Percentiles rank a stretch among this genome's conserved stretches.
These are phyloP conservation scores for Alectura lathami DNA, from an alignment of 2,113 vertebrate species.

Conservation along the genomic window DNA sequence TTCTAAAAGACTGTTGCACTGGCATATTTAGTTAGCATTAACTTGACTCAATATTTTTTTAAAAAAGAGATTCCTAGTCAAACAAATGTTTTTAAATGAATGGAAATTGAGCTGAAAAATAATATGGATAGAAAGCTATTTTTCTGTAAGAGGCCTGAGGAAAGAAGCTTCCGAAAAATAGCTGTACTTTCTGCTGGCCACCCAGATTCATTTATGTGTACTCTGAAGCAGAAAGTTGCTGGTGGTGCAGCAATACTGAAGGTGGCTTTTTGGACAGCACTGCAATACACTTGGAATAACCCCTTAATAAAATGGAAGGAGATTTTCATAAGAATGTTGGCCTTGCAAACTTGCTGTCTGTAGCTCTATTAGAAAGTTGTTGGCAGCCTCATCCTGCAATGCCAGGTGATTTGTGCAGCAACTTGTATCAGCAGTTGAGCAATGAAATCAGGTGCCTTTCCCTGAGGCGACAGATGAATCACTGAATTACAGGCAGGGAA, in stretches of 20 bases:
- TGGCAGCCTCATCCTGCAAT: background rate
- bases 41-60: background rate
- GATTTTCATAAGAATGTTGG: background rate
- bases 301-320: background rate
- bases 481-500: background rate
- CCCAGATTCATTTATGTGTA: background rate
- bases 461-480: slow-evolving; percentile 36
- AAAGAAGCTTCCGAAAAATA: background rate
- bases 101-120: background rate
- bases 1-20: background rate
- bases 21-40: background rate
- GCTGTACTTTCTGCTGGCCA: background rate
- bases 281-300: background rate
- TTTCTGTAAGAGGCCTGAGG: background rate
- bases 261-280: background rate
- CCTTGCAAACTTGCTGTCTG: background rate
- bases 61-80: background rate
- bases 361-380: background rate
- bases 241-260: background rate
- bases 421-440: slow-evolving; percentile 60
- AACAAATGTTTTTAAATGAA: background rate
- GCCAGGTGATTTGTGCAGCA: slow-evolving; percentile 56
- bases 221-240: background rate
- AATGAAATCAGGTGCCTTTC: slow-evolving; percentile 53
- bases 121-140: background rate